phyloP scores from a whole-genome alignment of 2,888 invertebrate species.

The Epinotia bilunana region DNA sequence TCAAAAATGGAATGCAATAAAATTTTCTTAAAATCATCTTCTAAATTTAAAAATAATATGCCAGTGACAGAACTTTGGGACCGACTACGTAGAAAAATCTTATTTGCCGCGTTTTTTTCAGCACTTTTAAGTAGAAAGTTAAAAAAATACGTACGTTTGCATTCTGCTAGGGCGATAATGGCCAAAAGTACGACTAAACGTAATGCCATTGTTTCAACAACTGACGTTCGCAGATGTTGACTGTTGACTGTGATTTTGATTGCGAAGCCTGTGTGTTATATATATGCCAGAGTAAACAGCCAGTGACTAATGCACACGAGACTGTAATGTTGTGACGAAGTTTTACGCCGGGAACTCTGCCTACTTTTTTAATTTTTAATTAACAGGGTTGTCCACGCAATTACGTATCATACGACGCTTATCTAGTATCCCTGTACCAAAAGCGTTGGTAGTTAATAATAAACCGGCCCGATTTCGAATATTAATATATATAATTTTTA shows the following conservation, averaged over 20 bases:
- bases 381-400: constrained; percentile 31
- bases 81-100: too few relatives aligned
- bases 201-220: constrained; percentile 59
- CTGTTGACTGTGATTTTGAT: constrained; percentile 49
- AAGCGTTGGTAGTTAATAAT: too few relatives aligned
- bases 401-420: neutral
- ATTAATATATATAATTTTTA: too few relatives aligned
- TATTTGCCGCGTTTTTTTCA: neutral
- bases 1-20: too few relatives aligned
- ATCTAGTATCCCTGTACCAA: too few relatives aligned
- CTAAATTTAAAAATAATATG: too few relatives aligned
- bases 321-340: constrained; percentile 35
- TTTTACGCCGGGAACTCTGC: constrained; percentile 33
- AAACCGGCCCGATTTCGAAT: too few relatives aligned
- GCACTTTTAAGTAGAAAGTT: neutral
- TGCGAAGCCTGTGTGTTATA: constrained; percentile 32
- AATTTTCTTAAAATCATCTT: too few relatives aligned
- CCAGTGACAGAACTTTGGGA: too few relatives aligned
- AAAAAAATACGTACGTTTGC: constrained; percentile 56
- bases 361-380: too few relatives aligned
- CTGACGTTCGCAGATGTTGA: constrained; percentile 43
- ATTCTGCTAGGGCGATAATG: constrained; percentile 52
- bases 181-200: constrained; percentile 59
- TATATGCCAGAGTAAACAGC: constrained; percentile 42
- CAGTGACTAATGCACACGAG: constrained; percentile 31